phyloP scores from a whole-genome alignment of 2,797 vertebrate species.

The Sebastes jordani region DNA sequence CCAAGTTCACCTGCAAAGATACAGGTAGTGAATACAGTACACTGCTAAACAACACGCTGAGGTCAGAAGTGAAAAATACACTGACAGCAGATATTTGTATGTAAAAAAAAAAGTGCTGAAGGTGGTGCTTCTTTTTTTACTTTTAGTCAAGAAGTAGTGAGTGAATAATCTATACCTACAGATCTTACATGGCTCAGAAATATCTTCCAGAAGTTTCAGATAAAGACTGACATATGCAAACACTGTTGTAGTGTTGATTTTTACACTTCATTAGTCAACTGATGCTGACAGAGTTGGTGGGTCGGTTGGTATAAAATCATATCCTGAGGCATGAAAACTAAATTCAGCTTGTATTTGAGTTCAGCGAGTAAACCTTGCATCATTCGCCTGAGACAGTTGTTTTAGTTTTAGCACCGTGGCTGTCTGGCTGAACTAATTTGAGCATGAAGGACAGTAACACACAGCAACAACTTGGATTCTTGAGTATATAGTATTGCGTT shows the following conservation, averaged over 20 bases:
- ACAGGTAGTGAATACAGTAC: conserved; percentile 84
- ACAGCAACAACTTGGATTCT: background rate
- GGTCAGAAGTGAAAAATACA: background rate
- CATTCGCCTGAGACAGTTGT: conserved; percentile 1
- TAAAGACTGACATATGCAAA: background rate
- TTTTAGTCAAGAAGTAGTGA: background rate
- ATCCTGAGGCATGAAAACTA: conserved; percentile 4
- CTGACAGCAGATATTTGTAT: background rate
- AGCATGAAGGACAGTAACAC: background rate
- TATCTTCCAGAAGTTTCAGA: background rate
- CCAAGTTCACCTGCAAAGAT: conserved; percentile 94
- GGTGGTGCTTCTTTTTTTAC: too few species aligned
- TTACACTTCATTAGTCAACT: background rate
- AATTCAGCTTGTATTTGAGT: conserved; percentile 11
- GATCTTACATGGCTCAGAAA: background rate
- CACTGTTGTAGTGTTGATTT: background rate
- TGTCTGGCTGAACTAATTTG: background rate
- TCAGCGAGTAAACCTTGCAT: conserved; percentile 18
- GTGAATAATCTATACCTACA: background rate
- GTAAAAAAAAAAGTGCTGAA: fast-evolving
- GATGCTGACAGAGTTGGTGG: background rate
- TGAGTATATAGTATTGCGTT: background rate
- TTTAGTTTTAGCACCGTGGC: background rate
- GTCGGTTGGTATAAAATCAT: background rate
- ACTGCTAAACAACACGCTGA: background rate